These are phyloP conservation scores for Meteorus sp. DNA, from an alignment of 1,140 invertebrate species.

Conservation along the genomic window DNA sequence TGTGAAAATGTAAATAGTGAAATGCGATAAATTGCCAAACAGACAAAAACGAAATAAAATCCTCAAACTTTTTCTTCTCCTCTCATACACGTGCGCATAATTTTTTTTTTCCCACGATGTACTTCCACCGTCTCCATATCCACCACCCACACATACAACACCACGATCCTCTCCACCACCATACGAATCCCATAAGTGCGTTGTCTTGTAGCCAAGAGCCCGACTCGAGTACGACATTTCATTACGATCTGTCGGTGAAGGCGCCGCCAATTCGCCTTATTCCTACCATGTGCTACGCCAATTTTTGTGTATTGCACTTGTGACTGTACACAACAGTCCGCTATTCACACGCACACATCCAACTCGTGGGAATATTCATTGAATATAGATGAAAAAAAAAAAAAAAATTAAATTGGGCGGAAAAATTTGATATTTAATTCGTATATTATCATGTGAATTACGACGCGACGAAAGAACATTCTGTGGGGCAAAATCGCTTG, in stretches of 20 bases:
- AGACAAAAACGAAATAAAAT: not conserved
- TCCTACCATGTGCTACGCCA: slow-evolving; percentile 14
- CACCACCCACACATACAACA: not conserved
- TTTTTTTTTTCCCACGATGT: not conserved
- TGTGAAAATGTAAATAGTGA: slow-evolving; percentile 52
- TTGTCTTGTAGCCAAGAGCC: slow-evolving; percentile 49
- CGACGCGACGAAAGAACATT: not conserved
- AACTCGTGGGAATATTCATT: slow-evolving; percentile 17
- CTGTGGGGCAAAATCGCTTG: not conserved
- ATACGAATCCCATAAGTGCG: slow-evolving; percentile 47
- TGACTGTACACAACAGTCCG: no score
- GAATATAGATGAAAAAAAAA: not conserved
- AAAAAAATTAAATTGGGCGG: no score
- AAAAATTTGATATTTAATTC: no score
- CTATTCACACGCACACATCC: not conserved
- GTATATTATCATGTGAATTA: not conserved
- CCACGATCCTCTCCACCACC: no score
- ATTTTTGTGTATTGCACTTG: not conserved
- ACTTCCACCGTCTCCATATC: slow-evolving; percentile 6
- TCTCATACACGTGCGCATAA: no score
- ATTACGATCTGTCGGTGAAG: slow-evolving; percentile 33
- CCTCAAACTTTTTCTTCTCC: not conserved
- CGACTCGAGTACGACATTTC: slow-evolving; percentile 42
- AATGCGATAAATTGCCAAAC: slow-evolving; percentile 11
- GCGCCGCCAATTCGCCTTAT: slow-evolving; percentile 23